These are phyloP conservation scores for Platichthys flesus DNA, from an alignment of 2,113 vertebrate genomes.

Conservation along the genomic window DNA sequence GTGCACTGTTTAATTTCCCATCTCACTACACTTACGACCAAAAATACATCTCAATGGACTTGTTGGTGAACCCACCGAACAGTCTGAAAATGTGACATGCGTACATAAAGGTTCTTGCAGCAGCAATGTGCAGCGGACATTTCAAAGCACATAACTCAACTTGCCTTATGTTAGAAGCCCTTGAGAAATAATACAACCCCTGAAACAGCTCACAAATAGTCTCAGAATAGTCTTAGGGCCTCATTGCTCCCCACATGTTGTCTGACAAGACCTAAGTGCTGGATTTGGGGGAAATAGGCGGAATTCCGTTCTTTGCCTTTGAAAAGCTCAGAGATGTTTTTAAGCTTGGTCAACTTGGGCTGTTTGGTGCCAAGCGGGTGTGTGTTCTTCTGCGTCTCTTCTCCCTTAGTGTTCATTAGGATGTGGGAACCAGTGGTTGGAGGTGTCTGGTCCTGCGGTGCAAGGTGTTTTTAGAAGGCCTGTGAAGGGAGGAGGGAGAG, in stretches of 20 bases:
- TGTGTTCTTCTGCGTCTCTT: slow-evolving; percentile 52
- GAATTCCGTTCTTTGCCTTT: slow-evolving; percentile 64
- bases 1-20: slow-evolving; percentile 57
- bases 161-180: slow-evolving; percentile 59
- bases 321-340: slow-evolving; percentile 70
- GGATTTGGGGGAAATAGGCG: slow-evolving; percentile 56
- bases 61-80: neutral
- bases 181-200: slow-evolving; percentile 54
- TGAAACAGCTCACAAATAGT: slow-evolving; percentile 61
- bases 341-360: slow-evolving; percentile 71
- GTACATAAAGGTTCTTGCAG: slow-evolving; percentile 23
- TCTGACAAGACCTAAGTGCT: slow-evolving; percentile 60
- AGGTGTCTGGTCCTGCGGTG: slow-evolving; percentile 75
- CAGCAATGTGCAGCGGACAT: slow-evolving; percentile 32
- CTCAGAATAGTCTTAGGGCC: slow-evolving; percentile 61
- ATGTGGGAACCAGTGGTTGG: slow-evolving; percentile 74
- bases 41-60: neutral
- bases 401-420: slow-evolving; percentile 77
- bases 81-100: slow-evolving; percentile 15
- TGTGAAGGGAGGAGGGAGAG: slow-evolving; percentile 48
- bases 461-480: slow-evolving; percentile 76
- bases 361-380: slow-evolving; percentile 58
- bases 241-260: slow-evolving; percentile 59
- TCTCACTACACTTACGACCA: neutral
- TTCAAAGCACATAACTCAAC: slow-evolving; percentile 55